These are phyloP conservation scores for Aleiodes leptofemur DNA, from an alignment of 2,888 invertebrate genomes.

Conservation along the genomic window DNA sequence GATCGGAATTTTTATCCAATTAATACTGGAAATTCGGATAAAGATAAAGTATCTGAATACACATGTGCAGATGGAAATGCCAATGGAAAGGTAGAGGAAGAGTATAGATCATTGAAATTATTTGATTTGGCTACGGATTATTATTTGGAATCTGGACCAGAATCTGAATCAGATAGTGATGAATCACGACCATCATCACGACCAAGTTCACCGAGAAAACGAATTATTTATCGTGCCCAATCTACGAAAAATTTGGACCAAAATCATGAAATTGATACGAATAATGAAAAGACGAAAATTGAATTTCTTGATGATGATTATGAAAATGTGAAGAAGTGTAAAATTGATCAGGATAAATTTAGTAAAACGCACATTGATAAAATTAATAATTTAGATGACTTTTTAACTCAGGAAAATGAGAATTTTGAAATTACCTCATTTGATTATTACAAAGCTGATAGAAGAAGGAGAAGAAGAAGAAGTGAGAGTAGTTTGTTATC, in stretches of 20 bases:
- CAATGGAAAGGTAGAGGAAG: slow-evolving; percentile 56
- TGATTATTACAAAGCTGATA: slow-evolving; percentile 14
- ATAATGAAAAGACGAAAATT: not conserved
- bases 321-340: not conserved
- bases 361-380: slow-evolving; percentile 24
- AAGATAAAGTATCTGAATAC: slow-evolving; percentile 44
- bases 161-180: slow-evolving; percentile 66
- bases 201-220: slow-evolving; percentile 57
- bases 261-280: not conserved
- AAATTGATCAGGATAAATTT: slow-evolving; percentile 1
- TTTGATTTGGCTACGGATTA: slow-evolving; percentile 70
- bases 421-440: slow-evolving; percentile 18
- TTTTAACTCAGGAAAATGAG: slow-evolving; percentile 23
- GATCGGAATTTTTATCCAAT: slow-evolving; percentile 34
- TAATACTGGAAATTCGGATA: slow-evolving; percentile 1
- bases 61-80: not conserved
- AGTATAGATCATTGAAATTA: slow-evolving; percentile 64
- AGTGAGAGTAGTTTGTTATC: slow-evolving; percentile 66
- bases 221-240: slow-evolving; percentile 40
- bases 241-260: slow-evolving; percentile 7
- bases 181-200: slow-evolving; percentile 70
- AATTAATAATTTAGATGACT: not conserved
- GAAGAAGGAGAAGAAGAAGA: slow-evolving; percentile 56
- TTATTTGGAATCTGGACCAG: slow-evolving; percentile 71
- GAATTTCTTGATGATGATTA: not conserved